Evolutionary conservation across 1,140 invertebrate species (phyloP).

Genomic region (Thalassaphorura encarpata): DNA sequence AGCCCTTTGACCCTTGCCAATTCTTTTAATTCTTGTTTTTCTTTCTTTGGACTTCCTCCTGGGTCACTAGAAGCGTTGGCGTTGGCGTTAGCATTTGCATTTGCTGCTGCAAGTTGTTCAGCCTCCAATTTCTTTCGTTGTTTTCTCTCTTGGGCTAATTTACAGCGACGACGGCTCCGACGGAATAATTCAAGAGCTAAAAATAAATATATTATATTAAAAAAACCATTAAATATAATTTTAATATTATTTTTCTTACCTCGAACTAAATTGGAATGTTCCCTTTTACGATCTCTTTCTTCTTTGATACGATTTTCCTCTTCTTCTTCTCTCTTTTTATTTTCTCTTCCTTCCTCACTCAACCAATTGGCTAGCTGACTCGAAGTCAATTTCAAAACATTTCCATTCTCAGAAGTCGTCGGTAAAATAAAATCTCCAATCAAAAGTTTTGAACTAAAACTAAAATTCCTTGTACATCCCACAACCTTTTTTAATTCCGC

Average conservation of each 20-base stretch:
- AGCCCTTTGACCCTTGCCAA: no score
- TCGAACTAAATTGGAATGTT: constrained; percentile 18
- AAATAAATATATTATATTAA: background rate
- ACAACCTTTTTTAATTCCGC: constrained; percentile 18
- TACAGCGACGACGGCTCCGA: constrained; percentile 16
- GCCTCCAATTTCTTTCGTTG: constrained; percentile 13
- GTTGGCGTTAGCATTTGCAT: constrained; percentile 45
- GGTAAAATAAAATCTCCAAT: constrained; percentile 80
- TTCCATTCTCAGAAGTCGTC: constrained; percentile 6
- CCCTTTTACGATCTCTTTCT: constrained; percentile 6
- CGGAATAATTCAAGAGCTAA: constrained; percentile 21
- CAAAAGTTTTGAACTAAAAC: constrained; percentile 74
- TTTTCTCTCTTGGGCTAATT: constrained; percentile 21
- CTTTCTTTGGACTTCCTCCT: constrained; percentile 22
- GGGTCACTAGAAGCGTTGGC: constrained; percentile 61
- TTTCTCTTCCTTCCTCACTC: constrained; percentile 38
- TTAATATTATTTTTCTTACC: constrained; percentile 67
- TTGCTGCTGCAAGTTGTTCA: constrained; percentile 12
- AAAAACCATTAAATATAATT: no score
- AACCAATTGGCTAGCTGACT: constrained; percentile 36
- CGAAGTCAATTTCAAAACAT: constrained; percentile 14
- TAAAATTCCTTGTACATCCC: constrained; percentile 76
- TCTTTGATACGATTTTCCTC: constrained; percentile 10
- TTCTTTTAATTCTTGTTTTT: constrained; percentile 1
- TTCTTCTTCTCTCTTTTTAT: constrained; percentile 22